These are phyloP conservation scores for Chaetophractus vellerosus DNA, from an alignment of 2,797 vertebrate genomes.

Conservation along the genomic window DNA sequence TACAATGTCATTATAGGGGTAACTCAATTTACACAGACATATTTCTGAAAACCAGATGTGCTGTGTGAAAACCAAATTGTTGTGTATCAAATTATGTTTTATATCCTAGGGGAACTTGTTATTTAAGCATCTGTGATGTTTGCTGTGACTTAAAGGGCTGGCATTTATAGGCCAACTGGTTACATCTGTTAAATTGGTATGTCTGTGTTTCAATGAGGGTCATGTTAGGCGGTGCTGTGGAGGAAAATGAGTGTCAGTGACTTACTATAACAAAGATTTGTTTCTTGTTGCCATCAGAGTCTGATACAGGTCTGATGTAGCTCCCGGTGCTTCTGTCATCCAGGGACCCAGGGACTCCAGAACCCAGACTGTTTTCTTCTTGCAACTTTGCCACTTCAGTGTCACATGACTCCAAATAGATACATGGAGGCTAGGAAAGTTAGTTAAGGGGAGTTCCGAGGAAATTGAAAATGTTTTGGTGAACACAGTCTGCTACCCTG, in stretches of 20 bases:
- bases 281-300: background rate
- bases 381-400: background rate
- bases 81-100: constrained; percentile 80
- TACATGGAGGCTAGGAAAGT: background rate
- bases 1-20: constrained; percentile 75
- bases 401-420: background rate
- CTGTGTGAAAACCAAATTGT: constrained; percentile 75
- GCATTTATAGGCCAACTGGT: constrained; percentile 71
- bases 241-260: background rate
- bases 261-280: background rate
- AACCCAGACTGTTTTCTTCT: background rate
- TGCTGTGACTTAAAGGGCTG: constrained; percentile 69
- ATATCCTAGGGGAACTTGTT: constrained; percentile 79
- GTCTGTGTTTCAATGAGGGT: constrained; percentile 44
- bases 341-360: background rate
- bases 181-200: background rate
- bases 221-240: background rate
- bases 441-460: background rate
- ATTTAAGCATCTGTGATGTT: constrained; percentile 82
- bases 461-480: background rate
- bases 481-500: background rate
- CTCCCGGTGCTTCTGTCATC: background rate
- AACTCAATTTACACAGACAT: constrained; percentile 81
- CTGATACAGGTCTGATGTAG: background rate
- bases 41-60: constrained; percentile 83